phyloP scores from a whole-genome alignment of 2,113 vertebrate genomes.

The Mugil cephalus region DNA sequence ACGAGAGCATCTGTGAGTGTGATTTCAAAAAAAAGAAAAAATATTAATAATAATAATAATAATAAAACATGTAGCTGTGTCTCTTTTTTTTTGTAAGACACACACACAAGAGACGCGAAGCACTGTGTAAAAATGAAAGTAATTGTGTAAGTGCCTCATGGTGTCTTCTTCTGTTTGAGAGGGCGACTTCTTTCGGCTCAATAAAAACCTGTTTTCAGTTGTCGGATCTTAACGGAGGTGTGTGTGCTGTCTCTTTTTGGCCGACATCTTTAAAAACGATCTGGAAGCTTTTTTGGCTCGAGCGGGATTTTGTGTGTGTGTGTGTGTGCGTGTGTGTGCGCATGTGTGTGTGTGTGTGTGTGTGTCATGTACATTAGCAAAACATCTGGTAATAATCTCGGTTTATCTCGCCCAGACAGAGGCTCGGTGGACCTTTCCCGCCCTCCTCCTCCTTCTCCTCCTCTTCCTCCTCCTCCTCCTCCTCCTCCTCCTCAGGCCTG shows the following conservation, averaged over 20 bases:
- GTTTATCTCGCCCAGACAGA: slow-evolving; percentile 54
- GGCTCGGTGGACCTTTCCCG: slow-evolving; percentile 42
- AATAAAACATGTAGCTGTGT: slow-evolving; percentile 64
- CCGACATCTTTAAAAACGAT: slow-evolving; percentile 2
- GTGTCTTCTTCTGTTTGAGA: slow-evolving; percentile 44
- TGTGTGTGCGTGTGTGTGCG: slow-evolving; percentile 6
- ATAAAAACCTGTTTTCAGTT: slow-evolving; percentile 63
- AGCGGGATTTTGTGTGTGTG: slow-evolving; percentile 45
- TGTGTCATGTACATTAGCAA: slow-evolving; percentile 74
- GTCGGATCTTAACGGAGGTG: slow-evolving; percentile 48
- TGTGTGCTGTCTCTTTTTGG: slow-evolving; percentile 43
- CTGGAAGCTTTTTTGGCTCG: slow-evolving; percentile 15
- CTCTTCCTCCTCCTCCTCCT: slow-evolving; percentile 6
- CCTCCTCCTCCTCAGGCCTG: slow-evolving; percentile 39
- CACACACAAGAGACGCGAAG: slow-evolving; percentile 44
- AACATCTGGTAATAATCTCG: slow-evolving; percentile 46
- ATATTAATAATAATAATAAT: too few species aligned
- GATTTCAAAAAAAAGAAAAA: slow-evolving; percentile 16
- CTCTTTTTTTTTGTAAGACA: slow-evolving; percentile 28
- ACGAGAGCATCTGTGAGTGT: slow-evolving; percentile 54
- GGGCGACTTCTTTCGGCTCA: slow-evolving; percentile 39
- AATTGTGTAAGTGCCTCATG: slow-evolving; percentile 77
- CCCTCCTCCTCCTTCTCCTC: neutral
- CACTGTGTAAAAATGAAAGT: slow-evolving; percentile 61
- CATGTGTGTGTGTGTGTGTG: slow-evolving; percentile 29